Evolutionary conservation across 2,888 invertebrate species (phyloP), one percentile per base, ranked within the genome.

Genomic region (Biston stratarius): DNA sequence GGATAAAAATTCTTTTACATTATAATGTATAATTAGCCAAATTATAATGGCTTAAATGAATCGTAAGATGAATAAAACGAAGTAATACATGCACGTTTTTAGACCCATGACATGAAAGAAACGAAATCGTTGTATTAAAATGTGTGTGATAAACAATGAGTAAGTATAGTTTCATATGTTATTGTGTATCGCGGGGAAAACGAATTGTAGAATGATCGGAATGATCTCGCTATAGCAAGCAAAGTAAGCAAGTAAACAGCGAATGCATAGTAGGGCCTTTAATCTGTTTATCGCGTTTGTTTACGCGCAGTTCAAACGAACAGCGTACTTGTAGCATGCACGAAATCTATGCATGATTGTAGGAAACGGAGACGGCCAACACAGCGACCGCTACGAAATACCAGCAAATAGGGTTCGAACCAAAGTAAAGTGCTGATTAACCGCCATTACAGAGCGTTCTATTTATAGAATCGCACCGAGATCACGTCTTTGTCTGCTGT

Each of bases 401-500:
- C 74, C 75, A 76, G 74, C 77, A 77, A 72, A 80, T 81, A 84
- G 79, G 82, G 79, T 81, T 87, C 87, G 83, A 89, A 89, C 85
- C 85, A 78, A 86, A 86, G 85, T 89, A 89, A 90, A 89, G 87
- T 87, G 84, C 86, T 90, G 90, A 92, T 91, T 92, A 94, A 89
- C 87, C 85, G 85, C 88, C 90, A 90, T 90, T 88, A 89, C 89
- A 80, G 83, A 77, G 76, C 76, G 77, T 79, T 86, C 89, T 94
- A 94, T 94, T 91, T 91, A 83, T 93, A 94, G 93, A 91, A 85
- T 88, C 82, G 86, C 84, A 87, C 89, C 87, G 86, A 92, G 92
- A 94, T 91, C 93, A 90, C 88, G 88, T 88, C 93, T 92, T 91
- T 91, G 92, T 92, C 88, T 90, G 87, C 82, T 85, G 82, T 88